A percentile compares a stretch with the other conserved stretches of the same genome.
Evolutionary conservation across 1,140 invertebrate species (phyloP).

Genomic region (Danaus plexippus): DNA sequence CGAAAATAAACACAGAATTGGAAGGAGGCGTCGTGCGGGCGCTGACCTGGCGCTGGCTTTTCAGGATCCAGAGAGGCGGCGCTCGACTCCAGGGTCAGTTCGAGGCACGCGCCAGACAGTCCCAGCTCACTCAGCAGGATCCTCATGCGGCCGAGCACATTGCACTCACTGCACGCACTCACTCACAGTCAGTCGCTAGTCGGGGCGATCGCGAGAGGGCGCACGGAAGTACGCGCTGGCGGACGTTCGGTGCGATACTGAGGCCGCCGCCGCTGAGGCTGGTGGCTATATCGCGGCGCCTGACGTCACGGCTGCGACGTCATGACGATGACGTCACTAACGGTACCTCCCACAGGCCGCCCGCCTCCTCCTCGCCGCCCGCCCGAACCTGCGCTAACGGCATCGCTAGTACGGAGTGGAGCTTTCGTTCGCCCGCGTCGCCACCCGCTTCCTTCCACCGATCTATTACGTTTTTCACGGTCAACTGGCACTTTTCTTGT

Average conservation of each 20-base stretch:
- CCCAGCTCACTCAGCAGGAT: conserved; percentile 72
- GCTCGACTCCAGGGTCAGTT: conserved; percentile 67
- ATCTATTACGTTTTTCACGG: conserved; percentile 24
- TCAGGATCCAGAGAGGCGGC: conserved; percentile 64
- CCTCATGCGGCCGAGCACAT: conserved; percentile 72
- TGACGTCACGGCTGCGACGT: conserved; percentile 70
- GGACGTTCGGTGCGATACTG: conserved; percentile 69
- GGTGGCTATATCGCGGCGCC: conserved; percentile 67
- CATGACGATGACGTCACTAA: conserved; percentile 66
- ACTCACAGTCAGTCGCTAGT: conserved; percentile 58
- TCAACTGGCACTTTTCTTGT: conserved; percentile 5
- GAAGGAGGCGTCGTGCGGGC: conserved; percentile 57
- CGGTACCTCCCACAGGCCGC: conserved; percentile 69
- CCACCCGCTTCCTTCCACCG: conserved; percentile 26
- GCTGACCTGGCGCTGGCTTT: conserved; percentile 70
- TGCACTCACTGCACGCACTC: conserved; percentile 69
- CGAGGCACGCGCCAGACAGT: conserved; percentile 67
- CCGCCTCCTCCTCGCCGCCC: conserved; percentile 59
- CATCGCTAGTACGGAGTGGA: conserved; percentile 63
- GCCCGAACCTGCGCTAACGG: conserved; percentile 69
- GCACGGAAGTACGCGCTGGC: conserved; percentile 57
- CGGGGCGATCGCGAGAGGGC: conserved; percentile 43
- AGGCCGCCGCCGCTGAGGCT: conserved; percentile 66
- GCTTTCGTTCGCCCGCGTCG: conserved; percentile 52
- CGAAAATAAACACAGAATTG: conserved; percentile 70